Evolutionary conservation across 2,113 vertebrate genomes (phyloP).

Genomic region (Microcebus lehilahytsara): DNA sequence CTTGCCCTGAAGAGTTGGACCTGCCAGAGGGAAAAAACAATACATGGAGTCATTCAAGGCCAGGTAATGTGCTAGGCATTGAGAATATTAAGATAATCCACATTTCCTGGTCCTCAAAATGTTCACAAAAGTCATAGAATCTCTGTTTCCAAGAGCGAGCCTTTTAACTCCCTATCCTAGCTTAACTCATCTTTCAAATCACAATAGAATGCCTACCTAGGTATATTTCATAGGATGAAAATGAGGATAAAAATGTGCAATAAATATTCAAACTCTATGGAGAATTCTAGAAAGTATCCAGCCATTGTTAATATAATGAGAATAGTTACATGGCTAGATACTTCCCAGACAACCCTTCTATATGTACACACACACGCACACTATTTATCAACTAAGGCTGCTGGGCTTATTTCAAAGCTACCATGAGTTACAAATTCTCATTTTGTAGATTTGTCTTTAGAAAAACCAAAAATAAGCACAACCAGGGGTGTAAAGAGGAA

Average conservation of each 20-base stretch:
- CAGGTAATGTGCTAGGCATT: not conserved
- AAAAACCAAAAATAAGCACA: not conserved
- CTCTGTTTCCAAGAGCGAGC: not conserved
- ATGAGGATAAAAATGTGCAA: not conserved
- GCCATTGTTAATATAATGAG: too few relatives aligned
- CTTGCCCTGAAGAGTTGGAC: not conserved
- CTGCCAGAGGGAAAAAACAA: not conserved
- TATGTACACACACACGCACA: too few relatives aligned
- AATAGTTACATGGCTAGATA: too few relatives aligned
- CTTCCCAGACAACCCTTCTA: not conserved
- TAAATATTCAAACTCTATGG: not conserved
- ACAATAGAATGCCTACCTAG: not conserved
- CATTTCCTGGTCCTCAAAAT: not conserved
- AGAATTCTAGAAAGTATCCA: not conserved
- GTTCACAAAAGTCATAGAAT: not conserved
- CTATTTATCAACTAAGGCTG: not conserved
- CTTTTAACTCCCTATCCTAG: not conserved
- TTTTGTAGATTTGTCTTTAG: conserved; percentile 3
- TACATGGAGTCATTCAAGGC: not conserved
- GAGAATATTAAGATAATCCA: not conserved
- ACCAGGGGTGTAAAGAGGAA: not conserved
- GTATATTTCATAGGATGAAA: not conserved
- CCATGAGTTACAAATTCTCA: not conserved
- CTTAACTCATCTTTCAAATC: not conserved
- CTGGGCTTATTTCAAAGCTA: not conserved